Evolutionary conservation across 2,888 invertebrate genomes (phyloP).

Genomic region (Globia sparganii): DNA sequence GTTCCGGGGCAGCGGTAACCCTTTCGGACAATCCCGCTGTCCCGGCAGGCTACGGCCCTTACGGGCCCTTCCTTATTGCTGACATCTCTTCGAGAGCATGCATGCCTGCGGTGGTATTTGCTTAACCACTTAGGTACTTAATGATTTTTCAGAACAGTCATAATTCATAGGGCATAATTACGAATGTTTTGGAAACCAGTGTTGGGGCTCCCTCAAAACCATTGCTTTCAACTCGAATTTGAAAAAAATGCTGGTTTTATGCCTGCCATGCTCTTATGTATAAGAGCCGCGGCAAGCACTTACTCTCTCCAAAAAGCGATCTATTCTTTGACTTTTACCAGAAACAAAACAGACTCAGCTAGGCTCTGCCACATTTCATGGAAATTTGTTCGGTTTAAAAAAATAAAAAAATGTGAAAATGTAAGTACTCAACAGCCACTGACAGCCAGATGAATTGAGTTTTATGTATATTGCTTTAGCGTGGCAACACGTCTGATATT

Average conservation of each 20-base stretch:
- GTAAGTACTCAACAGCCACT: not conserved
- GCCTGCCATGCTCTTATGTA: not conserved
- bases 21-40: no score
- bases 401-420: not conserved
- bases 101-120: not conserved
- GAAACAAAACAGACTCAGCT: slow-evolving; percentile 1
- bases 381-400: not conserved
- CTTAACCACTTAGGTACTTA: not conserved
- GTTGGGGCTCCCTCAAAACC: not conserved
- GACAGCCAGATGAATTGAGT: not conserved
- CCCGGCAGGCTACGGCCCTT: no score
- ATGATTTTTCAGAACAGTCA: not conserved
- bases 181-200: not conserved
- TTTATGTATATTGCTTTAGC: slow-evolving; percentile 7
- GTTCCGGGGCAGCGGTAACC: no score
- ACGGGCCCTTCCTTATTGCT: no score
- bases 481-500: slow-evolving; percentile 2
- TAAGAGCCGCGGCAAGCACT: no score
- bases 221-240: not conserved
- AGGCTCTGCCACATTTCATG: not conserved
- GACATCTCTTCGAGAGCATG: no score
- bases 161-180: not conserved
- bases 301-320: not conserved
- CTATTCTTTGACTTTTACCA: not conserved
- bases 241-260: not conserved